Evolutionary conservation across 1,140 invertebrate species (phyloP).

Genomic region (Centruroides sculpturatus): DNA sequence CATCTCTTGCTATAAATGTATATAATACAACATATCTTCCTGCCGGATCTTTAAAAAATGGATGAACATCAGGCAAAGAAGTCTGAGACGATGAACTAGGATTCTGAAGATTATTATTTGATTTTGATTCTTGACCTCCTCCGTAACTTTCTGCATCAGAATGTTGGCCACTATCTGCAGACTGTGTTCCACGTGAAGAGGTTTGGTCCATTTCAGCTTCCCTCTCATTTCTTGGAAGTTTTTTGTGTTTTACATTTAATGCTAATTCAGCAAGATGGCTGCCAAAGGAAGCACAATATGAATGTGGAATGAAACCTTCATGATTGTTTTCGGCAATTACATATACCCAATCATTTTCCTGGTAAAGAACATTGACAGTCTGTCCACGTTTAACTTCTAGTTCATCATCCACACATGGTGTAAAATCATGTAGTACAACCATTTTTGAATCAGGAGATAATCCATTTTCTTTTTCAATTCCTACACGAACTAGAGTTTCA

Average conservation of each 20-base stretch:
- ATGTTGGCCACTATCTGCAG: slow-evolving; percentile 27
- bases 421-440: slow-evolving; percentile 88
- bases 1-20: slow-evolving; percentile 79
- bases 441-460: slow-evolving; percentile 83
- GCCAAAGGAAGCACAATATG: slow-evolving; percentile 74
- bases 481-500: slow-evolving; percentile 81
- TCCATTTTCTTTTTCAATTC: slow-evolving; percentile 70
- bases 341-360: slow-evolving; percentile 94
- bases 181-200: slow-evolving; percentile 7
- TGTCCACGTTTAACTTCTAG: slow-evolving; percentile 59
- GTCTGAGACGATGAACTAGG: slow-evolving; percentile 10
- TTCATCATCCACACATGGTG: slow-evolving; percentile 87
- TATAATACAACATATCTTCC: slow-evolving; percentile 86
- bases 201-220: slow-evolving; percentile 11
- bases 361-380: slow-evolving; percentile 80
- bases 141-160: slow-evolving; percentile 48
- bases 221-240: slow-evolving; percentile 46
- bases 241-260: slow-evolving; percentile 55
- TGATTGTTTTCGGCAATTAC: slow-evolving; percentile 70
- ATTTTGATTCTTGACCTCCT: slow-evolving; percentile 31
- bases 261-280: slow-evolving; percentile 59
- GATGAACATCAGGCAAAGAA: slow-evolving; percentile 45
- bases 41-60: slow-evolving; percentile 81
- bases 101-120: slow-evolving; percentile 8
- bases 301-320: slow-evolving; percentile 88